Conservation (phyloP, 92 coral and sea anemone genomes). For the Palythoa grandis region DNA sequence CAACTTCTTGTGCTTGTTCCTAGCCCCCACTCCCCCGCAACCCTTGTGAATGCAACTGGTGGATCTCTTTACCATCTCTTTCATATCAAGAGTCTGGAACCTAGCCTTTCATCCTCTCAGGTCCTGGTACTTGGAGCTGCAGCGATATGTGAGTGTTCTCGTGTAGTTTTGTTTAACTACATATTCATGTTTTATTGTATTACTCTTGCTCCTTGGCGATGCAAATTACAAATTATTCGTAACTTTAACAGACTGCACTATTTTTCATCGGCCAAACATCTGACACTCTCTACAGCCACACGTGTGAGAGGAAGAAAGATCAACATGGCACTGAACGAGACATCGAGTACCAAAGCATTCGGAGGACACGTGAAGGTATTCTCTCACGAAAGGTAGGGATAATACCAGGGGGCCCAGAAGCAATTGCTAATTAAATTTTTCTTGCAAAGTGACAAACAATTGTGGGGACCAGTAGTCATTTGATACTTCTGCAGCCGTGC, state of each 20-base stretch:
- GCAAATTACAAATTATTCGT: not conserved
- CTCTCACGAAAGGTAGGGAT: constrained; percentile 73
- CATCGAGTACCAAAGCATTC: constrained; percentile 76
- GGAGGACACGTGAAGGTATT: constrained; percentile 92
- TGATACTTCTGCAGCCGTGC: too few species aligned
- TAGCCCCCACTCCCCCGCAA: too few species aligned
- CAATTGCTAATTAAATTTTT: too few species aligned
- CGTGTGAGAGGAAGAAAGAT: constrained; percentile 15
- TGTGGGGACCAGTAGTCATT: too few species aligned
- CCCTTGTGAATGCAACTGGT: too few species aligned
- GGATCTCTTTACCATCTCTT: too few species aligned
- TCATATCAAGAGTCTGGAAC: not conserved
- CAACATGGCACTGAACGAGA: constrained; percentile 79
- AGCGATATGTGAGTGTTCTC: not conserved
- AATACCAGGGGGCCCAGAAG: not conserved
- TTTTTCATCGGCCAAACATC: constrained; percentile 27
- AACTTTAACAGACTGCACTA: constrained; percentile 1
- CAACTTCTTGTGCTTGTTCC: too few species aligned
- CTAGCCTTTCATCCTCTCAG: constrained; percentile 1
- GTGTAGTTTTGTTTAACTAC: not conserved
- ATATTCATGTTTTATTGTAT: constrained; percentile 2
- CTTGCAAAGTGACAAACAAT: too few species aligned
- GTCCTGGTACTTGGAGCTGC: not conserved
- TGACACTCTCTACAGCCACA: not conserved
- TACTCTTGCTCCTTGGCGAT: not conserved